These are phyloP conservation scores for Misgurnus mizolepis DNA, from an alignment of 2,113 vertebrate species.

Conservation along the genomic window DNA sequence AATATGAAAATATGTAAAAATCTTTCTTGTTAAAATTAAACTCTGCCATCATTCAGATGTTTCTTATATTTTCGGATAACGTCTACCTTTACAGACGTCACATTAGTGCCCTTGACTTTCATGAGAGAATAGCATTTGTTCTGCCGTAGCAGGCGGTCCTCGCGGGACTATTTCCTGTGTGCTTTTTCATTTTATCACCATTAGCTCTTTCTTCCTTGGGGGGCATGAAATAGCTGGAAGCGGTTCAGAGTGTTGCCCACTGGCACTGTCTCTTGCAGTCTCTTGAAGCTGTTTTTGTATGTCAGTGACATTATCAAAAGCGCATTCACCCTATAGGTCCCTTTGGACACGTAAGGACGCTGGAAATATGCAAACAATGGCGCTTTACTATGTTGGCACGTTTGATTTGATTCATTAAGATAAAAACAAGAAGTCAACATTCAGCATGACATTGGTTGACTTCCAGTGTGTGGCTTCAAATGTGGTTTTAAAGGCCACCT, in stretches of 20 bases:
- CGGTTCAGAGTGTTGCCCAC: slow-evolving; percentile 22
- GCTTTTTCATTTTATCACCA: slow-evolving; percentile 31
- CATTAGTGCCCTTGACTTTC: slow-evolving; percentile 10
- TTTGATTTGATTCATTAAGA: background rate
- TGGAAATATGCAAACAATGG: background rate
- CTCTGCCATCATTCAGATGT: background rate
- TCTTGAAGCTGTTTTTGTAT: slow-evolving; percentile 20
- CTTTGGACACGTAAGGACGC: background rate
- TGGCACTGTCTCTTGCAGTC: slow-evolving; percentile 4
- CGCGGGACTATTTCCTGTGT: slow-evolving; percentile 5
- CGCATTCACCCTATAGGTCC: background rate
- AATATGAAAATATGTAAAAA: background rate
- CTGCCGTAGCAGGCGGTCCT: background rate
- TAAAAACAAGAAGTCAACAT: too few species aligned
- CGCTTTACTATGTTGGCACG: background rate
- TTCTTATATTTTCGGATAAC: background rate
- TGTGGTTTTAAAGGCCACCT: too few species aligned
- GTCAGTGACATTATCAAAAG: background rate
- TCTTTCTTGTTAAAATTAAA: background rate
- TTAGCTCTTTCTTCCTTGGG: slow-evolving; percentile 40
- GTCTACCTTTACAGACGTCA: background rate
- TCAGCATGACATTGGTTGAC: too few species aligned
- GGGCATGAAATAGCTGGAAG: slow-evolving; percentile 27
- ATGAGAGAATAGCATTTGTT: background rate
- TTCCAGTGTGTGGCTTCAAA: too few species aligned